These are phyloP conservation scores for Nasua narica DNA, from an alignment of 2,797 vertebrate species.

Conservation along the genomic window DNA sequence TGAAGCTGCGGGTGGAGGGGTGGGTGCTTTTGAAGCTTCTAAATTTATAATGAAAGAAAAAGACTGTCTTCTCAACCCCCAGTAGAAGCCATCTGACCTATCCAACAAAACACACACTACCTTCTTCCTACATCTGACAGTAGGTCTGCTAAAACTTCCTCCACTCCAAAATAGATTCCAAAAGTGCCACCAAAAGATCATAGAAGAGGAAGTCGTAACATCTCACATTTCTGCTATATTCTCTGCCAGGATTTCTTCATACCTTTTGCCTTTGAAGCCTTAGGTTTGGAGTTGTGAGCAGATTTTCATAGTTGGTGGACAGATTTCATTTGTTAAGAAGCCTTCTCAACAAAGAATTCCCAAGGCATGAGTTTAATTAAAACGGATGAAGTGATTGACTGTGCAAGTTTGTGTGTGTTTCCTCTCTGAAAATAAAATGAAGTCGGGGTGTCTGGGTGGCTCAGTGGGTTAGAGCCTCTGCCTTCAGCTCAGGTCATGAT, in stretches of 20 bases:
- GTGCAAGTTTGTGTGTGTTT: neutral
- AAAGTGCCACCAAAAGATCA: neutral
- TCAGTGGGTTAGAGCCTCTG: too few relatives aligned
- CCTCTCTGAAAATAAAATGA: neutral
- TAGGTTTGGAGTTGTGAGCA: conserved; percentile 35
- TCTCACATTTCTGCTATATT: neutral
- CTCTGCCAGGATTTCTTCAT: neutral
- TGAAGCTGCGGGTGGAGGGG: neutral
- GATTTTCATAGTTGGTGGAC: conserved; percentile 46
- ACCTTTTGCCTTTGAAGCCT: conserved; percentile 10
- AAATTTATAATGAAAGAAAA: conserved; percentile 34
- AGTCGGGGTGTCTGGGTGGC: too few relatives aligned
- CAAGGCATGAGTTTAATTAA: conserved; percentile 34
- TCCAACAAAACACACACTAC: neutral
- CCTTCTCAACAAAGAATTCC: conserved; percentile 33
- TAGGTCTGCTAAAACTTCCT: neutral
- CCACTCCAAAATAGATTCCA: neutral
- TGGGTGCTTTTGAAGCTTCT: conserved; percentile 10
- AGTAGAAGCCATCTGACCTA: neutral
- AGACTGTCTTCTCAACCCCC: neutral
- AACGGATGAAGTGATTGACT: neutral
- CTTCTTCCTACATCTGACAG: neutral
- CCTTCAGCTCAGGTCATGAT: too few relatives aligned
- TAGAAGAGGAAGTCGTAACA: conserved; percentile 14
- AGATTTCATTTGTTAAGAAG: conserved; percentile 52